phyloP scores from a whole-genome alignment of 2,888 invertebrate species.

The Sisyra terminalis region DNA sequence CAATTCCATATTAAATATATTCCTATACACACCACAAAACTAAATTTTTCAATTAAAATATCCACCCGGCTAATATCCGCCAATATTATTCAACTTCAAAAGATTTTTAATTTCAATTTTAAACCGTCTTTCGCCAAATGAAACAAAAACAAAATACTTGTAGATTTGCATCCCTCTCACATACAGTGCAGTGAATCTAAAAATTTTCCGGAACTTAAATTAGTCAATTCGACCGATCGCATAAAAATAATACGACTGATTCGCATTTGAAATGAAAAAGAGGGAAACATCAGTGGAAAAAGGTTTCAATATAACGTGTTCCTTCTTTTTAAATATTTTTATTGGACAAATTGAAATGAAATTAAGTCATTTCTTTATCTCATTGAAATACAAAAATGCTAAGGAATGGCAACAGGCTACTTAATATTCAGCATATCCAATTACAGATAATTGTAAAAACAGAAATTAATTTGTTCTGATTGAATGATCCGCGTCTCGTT shows the following conservation, averaged over 20 bases:
- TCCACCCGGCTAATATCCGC: too few species aligned
- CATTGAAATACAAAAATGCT: constrained; percentile 5
- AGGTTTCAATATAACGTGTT: too few species aligned
- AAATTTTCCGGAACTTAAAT: constrained; percentile 1
- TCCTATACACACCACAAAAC: too few species aligned
- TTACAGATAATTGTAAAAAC: constrained; percentile 9
- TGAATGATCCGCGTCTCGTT: constrained; percentile 2
- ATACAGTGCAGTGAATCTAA: too few species aligned
- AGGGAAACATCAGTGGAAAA: too few species aligned
- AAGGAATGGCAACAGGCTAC: constrained; percentile 4
- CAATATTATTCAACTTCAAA: too few species aligned
- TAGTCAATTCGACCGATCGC: constrained; percentile 4
- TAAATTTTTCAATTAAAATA: too few species aligned
- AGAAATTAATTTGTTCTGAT: constrained; percentile 9
- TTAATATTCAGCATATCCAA: constrained; percentile 8
- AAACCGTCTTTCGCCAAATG: neutral
- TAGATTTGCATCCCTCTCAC: neutral
- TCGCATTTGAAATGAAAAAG: too few species aligned
- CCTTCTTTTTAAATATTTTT: too few species aligned
- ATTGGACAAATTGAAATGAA: too few species aligned
- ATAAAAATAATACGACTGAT: neutral
- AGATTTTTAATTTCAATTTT: neutral
- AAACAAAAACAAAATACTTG: neutral
- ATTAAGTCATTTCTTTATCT: neutral
- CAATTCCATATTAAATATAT: too few species aligned